These are phyloP conservation scores for Melanotus villosus DNA, from an alignment of 2,888 invertebrate genomes.

Conservation along the genomic window DNA sequence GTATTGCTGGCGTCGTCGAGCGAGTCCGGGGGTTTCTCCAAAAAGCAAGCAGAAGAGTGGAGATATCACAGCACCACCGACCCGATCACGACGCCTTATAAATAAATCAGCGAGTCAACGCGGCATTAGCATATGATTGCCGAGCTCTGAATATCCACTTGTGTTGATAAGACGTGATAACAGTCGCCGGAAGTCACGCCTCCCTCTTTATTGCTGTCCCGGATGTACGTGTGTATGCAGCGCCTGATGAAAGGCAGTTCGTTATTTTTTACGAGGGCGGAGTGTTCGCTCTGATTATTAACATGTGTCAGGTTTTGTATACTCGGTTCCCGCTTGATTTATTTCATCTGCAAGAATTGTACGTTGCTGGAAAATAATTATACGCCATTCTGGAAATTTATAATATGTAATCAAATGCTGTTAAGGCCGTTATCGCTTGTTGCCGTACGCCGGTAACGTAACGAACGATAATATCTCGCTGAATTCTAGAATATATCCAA, in stretches of 20 bases:
- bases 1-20: slow-evolving; percentile 33
- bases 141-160: slow-evolving; percentile 62
- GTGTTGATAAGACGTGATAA: slow-evolving; percentile 63
- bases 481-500: slow-evolving; percentile 56
- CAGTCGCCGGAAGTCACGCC: slow-evolving; percentile 61
- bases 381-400: slow-evolving; percentile 61
- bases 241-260: slow-evolving; percentile 64
- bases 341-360: slow-evolving; percentile 56
- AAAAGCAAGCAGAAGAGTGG: slow-evolving; percentile 13
- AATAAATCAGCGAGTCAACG: slow-evolving; percentile 61
- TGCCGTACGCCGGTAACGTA: slow-evolving; percentile 37
- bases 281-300: slow-evolving; percentile 58
- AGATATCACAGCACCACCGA: slow-evolving; percentile 31
- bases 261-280: slow-evolving; percentile 62
- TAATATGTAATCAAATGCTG: slow-evolving; percentile 52
- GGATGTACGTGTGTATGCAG: slow-evolving; percentile 62
- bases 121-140: slow-evolving; percentile 65
- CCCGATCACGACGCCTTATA: slow-evolving; percentile 53
- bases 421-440: slow-evolving; percentile 45
- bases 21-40: slow-evolving; percentile 5
- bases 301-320: slow-evolving; percentile 58
- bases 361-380: slow-evolving; percentile 58
- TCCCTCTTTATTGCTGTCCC: slow-evolving; percentile 61
- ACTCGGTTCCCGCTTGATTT: slow-evolving; percentile 57
- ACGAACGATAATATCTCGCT: slow-evolving; percentile 44